Conservation (phyloP, 1,140 invertebrate species). For the Batillaria attramentaria region DNA sequence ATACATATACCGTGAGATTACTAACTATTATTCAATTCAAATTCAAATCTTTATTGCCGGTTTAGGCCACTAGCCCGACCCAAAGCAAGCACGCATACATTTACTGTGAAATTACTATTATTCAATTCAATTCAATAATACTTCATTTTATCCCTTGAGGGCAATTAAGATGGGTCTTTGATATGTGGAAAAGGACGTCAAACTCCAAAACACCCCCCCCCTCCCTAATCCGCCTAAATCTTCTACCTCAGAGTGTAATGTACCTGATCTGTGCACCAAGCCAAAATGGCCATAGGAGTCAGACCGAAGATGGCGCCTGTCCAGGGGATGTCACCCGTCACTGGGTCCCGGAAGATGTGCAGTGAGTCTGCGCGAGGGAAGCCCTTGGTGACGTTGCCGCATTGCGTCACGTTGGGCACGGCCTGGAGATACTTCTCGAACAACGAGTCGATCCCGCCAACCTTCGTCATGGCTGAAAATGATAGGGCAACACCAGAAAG, state of each 20-base stretch:
- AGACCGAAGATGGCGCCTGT: constrained; percentile 73
- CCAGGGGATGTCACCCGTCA: constrained; percentile 73
- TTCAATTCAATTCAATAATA: too few relatives aligned
- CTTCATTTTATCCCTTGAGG: too few relatives aligned
- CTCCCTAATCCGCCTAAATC: not conserved
- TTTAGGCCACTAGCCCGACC: too few relatives aligned
- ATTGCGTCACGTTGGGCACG: constrained; percentile 57
- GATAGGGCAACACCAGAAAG: too few relatives aligned
- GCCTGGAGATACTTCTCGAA: constrained; percentile 67
- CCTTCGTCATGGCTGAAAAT: constrained; percentile 58
- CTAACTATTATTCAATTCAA: too few relatives aligned
- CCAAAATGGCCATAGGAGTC: constrained; percentile 74
- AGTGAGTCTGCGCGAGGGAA: constrained; percentile 66
- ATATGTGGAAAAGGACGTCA: too few relatives aligned
- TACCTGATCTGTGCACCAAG: constrained; percentile 76
- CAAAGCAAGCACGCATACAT: not conserved
- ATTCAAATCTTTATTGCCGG: too few relatives aligned
- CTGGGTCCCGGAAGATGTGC: constrained; percentile 69
- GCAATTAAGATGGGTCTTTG: too few relatives aligned
- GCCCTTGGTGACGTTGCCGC: constrained; percentile 33
- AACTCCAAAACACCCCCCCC: too few relatives aligned
- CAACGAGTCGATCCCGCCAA: constrained; percentile 71
- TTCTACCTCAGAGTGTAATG: not conserved
- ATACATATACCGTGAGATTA: too few relatives aligned
- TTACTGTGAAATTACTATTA: too few relatives aligned